Evolutionary conservation across 2,888 invertebrate species (phyloP).

Genomic region (Galerucella nymphaeae): DNA sequence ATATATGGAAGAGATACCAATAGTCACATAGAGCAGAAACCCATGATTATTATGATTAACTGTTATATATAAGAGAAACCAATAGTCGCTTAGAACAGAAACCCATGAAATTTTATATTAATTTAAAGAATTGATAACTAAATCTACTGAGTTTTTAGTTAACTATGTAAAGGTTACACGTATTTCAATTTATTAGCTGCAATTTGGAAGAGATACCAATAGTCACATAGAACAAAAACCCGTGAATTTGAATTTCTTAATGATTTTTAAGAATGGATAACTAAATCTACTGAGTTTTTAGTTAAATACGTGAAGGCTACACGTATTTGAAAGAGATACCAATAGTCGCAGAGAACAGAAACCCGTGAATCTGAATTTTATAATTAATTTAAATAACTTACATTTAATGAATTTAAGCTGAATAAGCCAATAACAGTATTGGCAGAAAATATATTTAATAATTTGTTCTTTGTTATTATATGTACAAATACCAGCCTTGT

Average conservation of each 20-base stretch:
- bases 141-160: no score
- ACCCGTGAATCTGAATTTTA: not conserved
- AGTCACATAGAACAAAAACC: not conserved
- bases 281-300: no score
- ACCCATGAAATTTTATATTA: not conserved
- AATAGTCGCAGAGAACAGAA: not conserved
- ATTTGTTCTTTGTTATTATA: no score
- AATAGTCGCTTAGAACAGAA: not conserved
- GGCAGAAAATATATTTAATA: no score
- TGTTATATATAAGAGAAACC: not conserved
- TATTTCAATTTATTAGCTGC: not conserved
- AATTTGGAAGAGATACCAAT: not conserved
- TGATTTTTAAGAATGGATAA: no score
- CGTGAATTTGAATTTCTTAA: no score
- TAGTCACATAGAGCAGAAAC: not conserved
- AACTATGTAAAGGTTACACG: no score
- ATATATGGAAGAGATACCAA: not conserved
- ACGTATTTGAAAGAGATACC: not conserved
- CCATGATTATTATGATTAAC: not conserved
- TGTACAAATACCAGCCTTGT: no score
- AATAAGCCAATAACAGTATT: no score
- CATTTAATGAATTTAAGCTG: no score
- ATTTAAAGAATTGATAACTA: not conserved
- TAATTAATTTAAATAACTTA: not conserved
- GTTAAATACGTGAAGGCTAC: no score